Evolutionary conservation across 2,797 vertebrate species (phyloP).

Genomic region (Lemur catta): DNA sequence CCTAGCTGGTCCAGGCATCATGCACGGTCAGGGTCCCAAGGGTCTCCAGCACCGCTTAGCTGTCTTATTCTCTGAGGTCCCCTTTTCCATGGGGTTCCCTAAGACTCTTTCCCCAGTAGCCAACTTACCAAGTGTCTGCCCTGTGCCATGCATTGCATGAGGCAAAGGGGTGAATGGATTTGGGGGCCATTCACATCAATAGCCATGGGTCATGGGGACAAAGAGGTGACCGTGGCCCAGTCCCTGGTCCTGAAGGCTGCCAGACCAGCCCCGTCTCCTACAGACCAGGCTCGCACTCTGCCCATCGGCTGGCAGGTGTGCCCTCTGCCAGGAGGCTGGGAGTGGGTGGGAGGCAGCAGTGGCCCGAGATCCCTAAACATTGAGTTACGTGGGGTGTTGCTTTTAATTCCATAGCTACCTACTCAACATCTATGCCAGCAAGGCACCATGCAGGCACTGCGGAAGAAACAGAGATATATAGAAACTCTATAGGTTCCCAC

Average conservation of each 20-base stretch:
- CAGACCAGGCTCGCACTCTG: background rate
- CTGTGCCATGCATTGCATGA: fast-evolving
- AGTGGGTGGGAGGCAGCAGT: background rate
- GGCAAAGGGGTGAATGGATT: background rate
- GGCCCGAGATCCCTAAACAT: fast-evolving
- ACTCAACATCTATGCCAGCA: background rate
- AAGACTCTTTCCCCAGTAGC: background rate
- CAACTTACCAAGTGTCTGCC: background rate
- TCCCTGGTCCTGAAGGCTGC: background rate
- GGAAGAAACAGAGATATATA: background rate
- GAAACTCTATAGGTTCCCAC: background rate
- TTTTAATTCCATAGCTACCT: background rate
- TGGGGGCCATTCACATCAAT: background rate
- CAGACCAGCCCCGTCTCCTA: background rate
- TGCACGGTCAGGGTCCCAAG: background rate
- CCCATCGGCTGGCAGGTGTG: background rate
- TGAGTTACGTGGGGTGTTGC: background rate
- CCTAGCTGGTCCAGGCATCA: background rate
- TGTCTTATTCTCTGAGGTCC: background rate
- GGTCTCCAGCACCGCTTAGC: background rate
- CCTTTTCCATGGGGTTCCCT: background rate
- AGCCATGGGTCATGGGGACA: background rate
- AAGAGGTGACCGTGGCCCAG: background rate
- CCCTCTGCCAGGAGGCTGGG: background rate
- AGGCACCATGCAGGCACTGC: background rate